Conservation (phyloP, 1,140 invertebrate genomes). For the Vanessa atalanta region DNA sequence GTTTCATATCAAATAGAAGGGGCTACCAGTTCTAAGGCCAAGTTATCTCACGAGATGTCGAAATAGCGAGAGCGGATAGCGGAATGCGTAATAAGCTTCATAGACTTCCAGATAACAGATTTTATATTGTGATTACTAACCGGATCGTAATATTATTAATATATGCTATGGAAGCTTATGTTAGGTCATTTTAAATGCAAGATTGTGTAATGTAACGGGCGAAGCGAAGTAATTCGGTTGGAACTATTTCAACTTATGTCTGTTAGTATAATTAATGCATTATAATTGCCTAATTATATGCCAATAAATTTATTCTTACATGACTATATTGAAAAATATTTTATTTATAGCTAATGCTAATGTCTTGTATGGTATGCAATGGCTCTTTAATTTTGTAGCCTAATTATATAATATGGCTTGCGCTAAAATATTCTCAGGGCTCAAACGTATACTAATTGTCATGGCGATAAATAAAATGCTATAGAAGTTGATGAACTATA, state of each 20-base stretch:
- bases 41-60: conserved; percentile 50
- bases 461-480: too few relatives aligned
- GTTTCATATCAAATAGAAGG: conserved; percentile 41
- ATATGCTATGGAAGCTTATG: neutral
- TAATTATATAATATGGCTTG: too few relatives aligned
- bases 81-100: conserved; percentile 34
- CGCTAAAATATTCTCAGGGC: too few relatives aligned
- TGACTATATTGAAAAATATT: too few relatives aligned
- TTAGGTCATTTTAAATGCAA: neutral
- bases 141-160: conserved; percentile 21
- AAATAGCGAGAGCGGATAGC: conserved; percentile 44
- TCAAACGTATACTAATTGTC: too few relatives aligned
- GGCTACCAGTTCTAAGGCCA: conserved; percentile 38
- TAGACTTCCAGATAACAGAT: conserved; percentile 21
- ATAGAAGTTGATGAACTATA: too few relatives aligned
- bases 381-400: too few relatives aligned
- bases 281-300: neutral
- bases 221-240: neutral
- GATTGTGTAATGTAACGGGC: neutral
- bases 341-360: too few relatives aligned
- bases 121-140: conserved; percentile 26
- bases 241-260: neutral
- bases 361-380: too few relatives aligned
- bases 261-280: conserved; percentile 1
- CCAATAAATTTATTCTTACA: too few relatives aligned